Evolutionary conservation across 2,797 vertebrate species (phyloP).

Genomic region (Chaetophractus vellerosus): DNA sequence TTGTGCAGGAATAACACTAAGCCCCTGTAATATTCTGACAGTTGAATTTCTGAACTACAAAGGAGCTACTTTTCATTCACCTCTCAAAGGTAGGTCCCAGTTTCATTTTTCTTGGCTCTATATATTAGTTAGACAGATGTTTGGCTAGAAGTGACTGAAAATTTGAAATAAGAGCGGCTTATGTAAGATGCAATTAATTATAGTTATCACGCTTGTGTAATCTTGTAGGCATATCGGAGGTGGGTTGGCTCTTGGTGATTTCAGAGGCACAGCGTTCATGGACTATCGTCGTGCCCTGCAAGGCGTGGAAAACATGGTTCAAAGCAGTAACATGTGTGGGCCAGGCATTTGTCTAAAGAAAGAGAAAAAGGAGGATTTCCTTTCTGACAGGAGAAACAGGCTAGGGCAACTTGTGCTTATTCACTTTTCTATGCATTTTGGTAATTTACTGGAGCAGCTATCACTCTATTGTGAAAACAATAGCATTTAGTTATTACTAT

Average conservation of each 20-base stretch:
- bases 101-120: not conserved
- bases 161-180: not conserved
- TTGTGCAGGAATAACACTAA: not conserved
- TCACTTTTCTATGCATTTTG: not conserved
- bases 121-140: not conserved
- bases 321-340: not conserved
- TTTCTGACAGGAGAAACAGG: not conserved
- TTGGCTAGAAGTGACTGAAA: not conserved
- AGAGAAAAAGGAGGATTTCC: not conserved
- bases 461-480: not conserved
- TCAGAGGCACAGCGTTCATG: not conserved
- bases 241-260: not conserved
- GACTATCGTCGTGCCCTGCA: fast-evolving
- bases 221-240: not conserved
- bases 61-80: not conserved
- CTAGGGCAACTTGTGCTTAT: not conserved
- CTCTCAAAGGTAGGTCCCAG: not conserved
- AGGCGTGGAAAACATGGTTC: not conserved
- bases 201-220: not conserved
- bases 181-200: not conserved
- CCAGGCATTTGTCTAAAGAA: not conserved
- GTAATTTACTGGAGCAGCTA: not conserved
- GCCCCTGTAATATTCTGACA: not conserved
- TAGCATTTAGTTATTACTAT: not conserved
- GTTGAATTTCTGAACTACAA: not conserved